Percentiles rank a stretch among this genome's conserved stretches.
Evolutionary conservation across 1,140 invertebrate genomes (phyloP).

Genomic region (Drosophila sproati): DNA sequence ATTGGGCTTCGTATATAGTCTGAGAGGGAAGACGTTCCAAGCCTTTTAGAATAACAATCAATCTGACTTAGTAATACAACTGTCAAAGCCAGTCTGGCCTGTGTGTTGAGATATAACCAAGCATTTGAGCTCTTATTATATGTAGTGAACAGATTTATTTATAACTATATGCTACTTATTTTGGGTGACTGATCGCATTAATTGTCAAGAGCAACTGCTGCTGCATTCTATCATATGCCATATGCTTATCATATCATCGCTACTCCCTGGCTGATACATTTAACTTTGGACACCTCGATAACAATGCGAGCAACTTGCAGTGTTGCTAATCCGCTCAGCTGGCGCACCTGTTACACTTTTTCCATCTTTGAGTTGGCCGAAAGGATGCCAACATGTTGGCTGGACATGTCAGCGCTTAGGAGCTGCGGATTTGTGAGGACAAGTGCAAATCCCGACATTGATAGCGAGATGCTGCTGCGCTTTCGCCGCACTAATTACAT

Average conservation of each 20-base stretch:
- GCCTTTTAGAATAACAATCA: background rate
- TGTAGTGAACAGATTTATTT: slow-evolving; percentile 1
- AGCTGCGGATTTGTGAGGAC: slow-evolving; percentile 65
- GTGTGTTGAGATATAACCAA: background rate
- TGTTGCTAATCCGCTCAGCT: slow-evolving; percentile 49
- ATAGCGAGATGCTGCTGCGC: slow-evolving; percentile 51
- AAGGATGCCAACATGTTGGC: slow-evolving; percentile 66
- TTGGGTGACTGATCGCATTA: background rate
- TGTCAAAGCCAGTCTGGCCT: background rate
- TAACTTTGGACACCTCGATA: slow-evolving; percentile 62
- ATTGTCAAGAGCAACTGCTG: slow-evolving; percentile 49
- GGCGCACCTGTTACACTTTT: slow-evolving; percentile 78
- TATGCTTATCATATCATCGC: background rate
- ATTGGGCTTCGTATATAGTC: no score
- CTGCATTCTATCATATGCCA: slow-evolving; percentile 10
- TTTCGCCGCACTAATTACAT: slow-evolving; percentile 69
- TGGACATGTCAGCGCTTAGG: slow-evolving; percentile 61
- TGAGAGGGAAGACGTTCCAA: no score
- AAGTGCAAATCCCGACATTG: slow-evolving; percentile 76
- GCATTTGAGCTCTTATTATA: background rate
- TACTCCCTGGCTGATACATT: slow-evolving; percentile 17
- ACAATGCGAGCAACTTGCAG: slow-evolving; percentile 22
- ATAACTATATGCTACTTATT: background rate
- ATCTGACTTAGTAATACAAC: background rate
- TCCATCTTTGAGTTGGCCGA: slow-evolving; percentile 20